Conservation (phyloP, 2,888 invertebrate genomes). For the Xylocampa areola region DNA sequence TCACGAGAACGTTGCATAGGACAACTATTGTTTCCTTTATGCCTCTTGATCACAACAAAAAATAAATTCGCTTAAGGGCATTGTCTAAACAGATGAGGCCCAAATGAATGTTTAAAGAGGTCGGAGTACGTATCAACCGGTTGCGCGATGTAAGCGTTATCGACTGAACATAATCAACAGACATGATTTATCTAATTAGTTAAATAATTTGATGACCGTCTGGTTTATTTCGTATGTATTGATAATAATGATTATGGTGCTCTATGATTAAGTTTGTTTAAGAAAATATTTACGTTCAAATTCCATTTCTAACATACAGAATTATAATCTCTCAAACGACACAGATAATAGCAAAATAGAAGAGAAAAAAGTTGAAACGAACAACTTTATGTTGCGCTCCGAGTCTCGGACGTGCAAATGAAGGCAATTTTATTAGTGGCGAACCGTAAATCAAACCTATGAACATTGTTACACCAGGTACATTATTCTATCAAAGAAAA, state of each 20-base stretch:
- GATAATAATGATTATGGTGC: slow-evolving; percentile 4
- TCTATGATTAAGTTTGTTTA: slow-evolving; percentile 11
- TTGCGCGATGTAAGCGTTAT: slow-evolving; percentile 64
- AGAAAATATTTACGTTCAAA: too few species aligned
- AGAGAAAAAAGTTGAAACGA: slow-evolving; percentile 19
- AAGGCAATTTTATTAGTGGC: slow-evolving; percentile 41
- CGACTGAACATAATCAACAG: slow-evolving; percentile 53
- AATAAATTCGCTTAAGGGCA: slow-evolving; percentile 53
- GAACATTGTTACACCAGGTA: slow-evolving; percentile 26
- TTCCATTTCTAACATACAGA: slow-evolving; percentile 16
- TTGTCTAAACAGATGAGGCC: slow-evolving; percentile 58
- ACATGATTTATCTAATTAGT: slow-evolving; percentile 55
- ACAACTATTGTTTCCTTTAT: slow-evolving; percentile 38
- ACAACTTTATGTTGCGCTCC: slow-evolving; percentile 29
- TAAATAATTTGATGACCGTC: slow-evolving; percentile 32
- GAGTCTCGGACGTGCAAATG: slow-evolving; percentile 45
- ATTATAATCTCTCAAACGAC: slow-evolving; percentile 10
- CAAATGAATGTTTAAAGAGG: slow-evolving; percentile 65
- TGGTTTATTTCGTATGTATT: slow-evolving; percentile 19
- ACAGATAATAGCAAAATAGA: slow-evolving; percentile 16
- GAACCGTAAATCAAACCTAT: slow-evolving; percentile 30
- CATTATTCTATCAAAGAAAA: slow-evolving; percentile 27
- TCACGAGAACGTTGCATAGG: slow-evolving; percentile 25
- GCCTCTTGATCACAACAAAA: slow-evolving; percentile 53
- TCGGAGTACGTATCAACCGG: slow-evolving; percentile 55